phyloP scores from a whole-genome alignment of 2,113 vertebrate genomes.

The Lynx canadensis region DNA sequence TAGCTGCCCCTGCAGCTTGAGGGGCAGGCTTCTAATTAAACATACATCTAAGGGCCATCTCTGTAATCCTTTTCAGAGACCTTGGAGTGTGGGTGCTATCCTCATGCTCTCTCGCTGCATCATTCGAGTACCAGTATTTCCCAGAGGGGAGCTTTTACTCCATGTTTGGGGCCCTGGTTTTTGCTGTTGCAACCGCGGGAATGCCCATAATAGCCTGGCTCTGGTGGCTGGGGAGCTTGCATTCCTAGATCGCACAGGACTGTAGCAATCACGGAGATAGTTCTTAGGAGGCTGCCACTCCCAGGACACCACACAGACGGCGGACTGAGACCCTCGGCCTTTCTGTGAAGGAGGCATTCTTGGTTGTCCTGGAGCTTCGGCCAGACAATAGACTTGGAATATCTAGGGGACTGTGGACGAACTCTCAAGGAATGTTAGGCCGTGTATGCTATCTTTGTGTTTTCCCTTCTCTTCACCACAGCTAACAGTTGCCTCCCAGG shows the following conservation, averaged over 20 bases:
- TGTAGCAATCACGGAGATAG: background rate
- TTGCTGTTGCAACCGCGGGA: background rate
- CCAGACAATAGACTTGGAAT: background rate
- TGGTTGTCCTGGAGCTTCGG: background rate
- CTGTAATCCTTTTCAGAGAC: background rate
- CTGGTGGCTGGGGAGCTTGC: background rate
- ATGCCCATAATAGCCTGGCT: too few relatives aligned
- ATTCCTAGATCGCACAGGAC: background rate
- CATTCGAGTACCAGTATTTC: background rate
- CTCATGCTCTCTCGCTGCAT: rapidly evolving
- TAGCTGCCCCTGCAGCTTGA: background rate
- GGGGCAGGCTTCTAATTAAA: background rate
- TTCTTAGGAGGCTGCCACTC: background rate
- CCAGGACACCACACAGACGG: background rate
- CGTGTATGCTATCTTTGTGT: too few relatives aligned
- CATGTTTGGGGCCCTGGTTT: background rate
- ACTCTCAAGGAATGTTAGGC: background rate
- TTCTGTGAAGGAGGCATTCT: background rate
- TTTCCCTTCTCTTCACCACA: background rate
- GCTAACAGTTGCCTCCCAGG: background rate
- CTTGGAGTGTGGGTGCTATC: background rate
- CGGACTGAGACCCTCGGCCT: background rate
- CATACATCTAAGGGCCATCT: background rate
- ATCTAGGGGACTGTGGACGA: background rate
- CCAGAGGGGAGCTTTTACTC: background rate